Base-by-base conservation (phyloP, 2,888 invertebrate genomes). In the Pandemis heparana region DNA sequence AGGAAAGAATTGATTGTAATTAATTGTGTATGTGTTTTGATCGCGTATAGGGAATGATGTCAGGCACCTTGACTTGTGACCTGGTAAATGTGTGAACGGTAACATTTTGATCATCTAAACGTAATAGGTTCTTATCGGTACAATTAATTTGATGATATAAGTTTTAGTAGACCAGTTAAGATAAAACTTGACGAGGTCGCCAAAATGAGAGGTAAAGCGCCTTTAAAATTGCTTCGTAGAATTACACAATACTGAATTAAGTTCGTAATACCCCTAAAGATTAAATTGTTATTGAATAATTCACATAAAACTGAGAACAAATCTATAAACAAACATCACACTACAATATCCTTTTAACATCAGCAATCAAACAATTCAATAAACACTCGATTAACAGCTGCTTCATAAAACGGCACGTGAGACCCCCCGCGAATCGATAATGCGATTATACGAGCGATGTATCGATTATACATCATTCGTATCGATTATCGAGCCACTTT, bases 401-500 rank as follows among this genome's bases (percentile, higher is more conserved):
- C 43, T 65, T 61, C 65, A 61, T 71, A 61, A 71, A 76, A 80
- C 78, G 80, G 81, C 83, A 80, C 81, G 80, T 78, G 83, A 79
- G 92, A 89, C 90, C 91, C 87, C 91, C 92, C 90, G 86, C 81
- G 86, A 82, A 76, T 78, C 82, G 84, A 83, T 92, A 92, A 92
- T 91, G 84, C 90, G 90, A 90, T 92, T 89, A 91, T 83, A 80
- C 79, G 83, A 81, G 80, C 87, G 83, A 87, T 84, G 85, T 85
- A 88, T 91, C 89, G 89, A 87, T 88, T 88, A 87, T 74, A 70
- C 70, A 70, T 86, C 83, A 80, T 79, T 83, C 85, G 83, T 86
- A 85, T 86, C 87, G 84, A 82, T 79, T 83, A 88, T 89, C 87
- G 89, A 89, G 86, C 85, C 84, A 90, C 94, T 94, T 94, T 94